Percentiles rank a stretch among this genome's conserved stretches.
These are phyloP conservation scores for Eufriesea mexicana DNA, from an alignment of 1,140 invertebrate species.

Conservation along the genomic window DNA sequence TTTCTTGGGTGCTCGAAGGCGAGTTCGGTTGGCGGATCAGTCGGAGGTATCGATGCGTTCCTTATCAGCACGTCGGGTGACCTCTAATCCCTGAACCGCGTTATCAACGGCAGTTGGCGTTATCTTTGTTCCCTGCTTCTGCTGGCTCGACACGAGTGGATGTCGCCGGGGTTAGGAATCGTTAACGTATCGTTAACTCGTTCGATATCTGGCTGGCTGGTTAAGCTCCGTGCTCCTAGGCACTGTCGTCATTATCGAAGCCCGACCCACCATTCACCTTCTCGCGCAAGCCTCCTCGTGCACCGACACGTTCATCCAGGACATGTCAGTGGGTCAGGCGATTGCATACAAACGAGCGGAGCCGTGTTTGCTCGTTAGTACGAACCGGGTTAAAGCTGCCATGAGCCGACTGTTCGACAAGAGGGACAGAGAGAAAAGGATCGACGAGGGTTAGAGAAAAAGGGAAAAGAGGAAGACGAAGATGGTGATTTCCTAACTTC, in stretches of 20 bases:
- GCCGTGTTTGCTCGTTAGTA: conserved; percentile 75
- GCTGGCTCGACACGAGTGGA: conserved; percentile 43
- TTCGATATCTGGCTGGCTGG: conserved; percentile 72
- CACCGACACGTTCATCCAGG: conserved; percentile 56
- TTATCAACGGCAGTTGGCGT: conserved; percentile 68
- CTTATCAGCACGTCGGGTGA: conserved; percentile 40
- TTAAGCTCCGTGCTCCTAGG: conserved; percentile 65
- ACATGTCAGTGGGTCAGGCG: conserved; percentile 76
- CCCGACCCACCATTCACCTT: conserved; percentile 43
- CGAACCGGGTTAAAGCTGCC: conserved; percentile 58
- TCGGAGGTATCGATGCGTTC: conserved; percentile 33
- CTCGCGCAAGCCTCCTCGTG: conserved; percentile 48
- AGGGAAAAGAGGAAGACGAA: conserved; percentile 2
- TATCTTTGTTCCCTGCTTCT: conserved; percentile 63
- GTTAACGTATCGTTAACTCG: conserved; percentile 78
- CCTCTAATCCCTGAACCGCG: conserved; percentile 54
- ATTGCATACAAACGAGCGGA: conserved; percentile 75
- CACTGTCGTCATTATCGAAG: conserved; percentile 68
- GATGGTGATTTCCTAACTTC: conserved; percentile 51
- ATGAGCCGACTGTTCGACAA: conserved; percentile 44
- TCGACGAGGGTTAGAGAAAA: conserved; percentile 19
- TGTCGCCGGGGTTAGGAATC: conserved; percentile 60
- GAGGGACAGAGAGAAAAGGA: conserved; percentile 10
- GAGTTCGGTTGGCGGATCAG: neutral
- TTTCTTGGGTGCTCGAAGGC: no score